Evolutionary conservation across 2,113 vertebrate genomes (phyloP).

Genomic region (Cheirogaleus medius): DNA sequence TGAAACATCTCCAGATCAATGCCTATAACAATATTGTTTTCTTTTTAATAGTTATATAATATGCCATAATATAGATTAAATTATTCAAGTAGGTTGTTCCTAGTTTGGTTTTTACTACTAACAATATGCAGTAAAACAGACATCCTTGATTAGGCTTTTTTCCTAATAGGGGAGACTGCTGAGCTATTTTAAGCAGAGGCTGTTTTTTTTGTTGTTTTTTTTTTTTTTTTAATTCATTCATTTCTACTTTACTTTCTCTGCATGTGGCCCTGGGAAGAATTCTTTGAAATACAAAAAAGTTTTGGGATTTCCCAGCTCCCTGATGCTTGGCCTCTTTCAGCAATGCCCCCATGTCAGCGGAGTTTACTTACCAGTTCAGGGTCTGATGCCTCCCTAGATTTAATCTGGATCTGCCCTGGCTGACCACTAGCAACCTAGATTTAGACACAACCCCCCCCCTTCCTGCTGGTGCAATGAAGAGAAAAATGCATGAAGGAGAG

Average conservation of each 20-base stretch:
- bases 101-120: background rate
- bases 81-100: background rate
- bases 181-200: background rate
- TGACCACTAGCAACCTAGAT: background rate
- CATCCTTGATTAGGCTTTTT: background rate
- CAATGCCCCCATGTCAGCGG: background rate
- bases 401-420: background rate
- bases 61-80: background rate
- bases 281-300: background rate
- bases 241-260: background rate
- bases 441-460: background rate
- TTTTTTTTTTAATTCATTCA: background rate
- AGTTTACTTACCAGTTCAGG: background rate
- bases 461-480: background rate
- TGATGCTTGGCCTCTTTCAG: background rate
- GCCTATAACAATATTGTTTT: background rate
- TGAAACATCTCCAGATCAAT: background rate
- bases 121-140: background rate
- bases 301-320: background rate
- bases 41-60: background rate
- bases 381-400: background rate
- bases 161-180: background rate
- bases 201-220: background rate
- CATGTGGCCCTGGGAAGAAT: background rate
- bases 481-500: background rate